Evolutionary conservation across 1,140 invertebrate species (phyloP).

Genomic region (Neomicropteryx cornuta): DNA sequence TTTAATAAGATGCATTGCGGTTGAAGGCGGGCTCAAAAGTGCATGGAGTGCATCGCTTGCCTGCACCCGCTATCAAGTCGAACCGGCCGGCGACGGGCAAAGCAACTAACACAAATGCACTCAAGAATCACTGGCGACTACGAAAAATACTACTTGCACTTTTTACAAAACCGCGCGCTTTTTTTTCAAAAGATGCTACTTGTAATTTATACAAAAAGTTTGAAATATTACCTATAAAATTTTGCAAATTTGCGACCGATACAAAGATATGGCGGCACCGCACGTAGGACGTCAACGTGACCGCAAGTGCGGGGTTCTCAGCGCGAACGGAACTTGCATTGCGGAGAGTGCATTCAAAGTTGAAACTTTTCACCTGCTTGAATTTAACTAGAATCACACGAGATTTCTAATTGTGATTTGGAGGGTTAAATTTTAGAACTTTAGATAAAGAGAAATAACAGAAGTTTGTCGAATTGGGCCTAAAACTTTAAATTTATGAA

Average conservation of each 20-base stretch:
- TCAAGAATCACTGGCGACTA: slow-evolving; percentile 28
- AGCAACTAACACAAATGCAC: slow-evolving; percentile 36
- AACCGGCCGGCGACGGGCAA: slow-evolving; percentile 40
- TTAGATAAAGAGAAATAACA: slow-evolving; percentile 17
- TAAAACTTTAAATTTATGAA: slow-evolving; percentile 9
- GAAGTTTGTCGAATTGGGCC: slow-evolving; percentile 27
- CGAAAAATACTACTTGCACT: neutral
- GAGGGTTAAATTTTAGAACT: slow-evolving; percentile 29
- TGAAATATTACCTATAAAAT: slow-evolving; percentile 42
- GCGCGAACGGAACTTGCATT: slow-evolving; percentile 58
- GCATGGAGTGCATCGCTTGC: slow-evolving; percentile 34
- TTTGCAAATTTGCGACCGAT: slow-evolving; percentile 59
- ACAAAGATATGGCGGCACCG: slow-evolving; percentile 43
- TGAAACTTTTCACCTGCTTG: neutral
- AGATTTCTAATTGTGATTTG: slow-evolving; percentile 11
- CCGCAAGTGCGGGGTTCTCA: slow-evolving; percentile 61
- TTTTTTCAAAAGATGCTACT: neutral
- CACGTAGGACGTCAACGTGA: slow-evolving; percentile 68
- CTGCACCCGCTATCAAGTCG: slow-evolving; percentile 24
- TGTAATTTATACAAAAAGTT: neutral
- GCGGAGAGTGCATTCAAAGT: slow-evolving; percentile 41
- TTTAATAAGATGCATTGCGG: neutral
- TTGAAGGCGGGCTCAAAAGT: slow-evolving; percentile 30
- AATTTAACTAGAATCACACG: slow-evolving; percentile 18
- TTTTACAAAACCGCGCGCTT: neutral